Evolutionary conservation across 2,888 invertebrate genomes (phyloP), one percentile per base, ranked within the genome.

Genomic region (Rhabditophanes sp.): DNA sequence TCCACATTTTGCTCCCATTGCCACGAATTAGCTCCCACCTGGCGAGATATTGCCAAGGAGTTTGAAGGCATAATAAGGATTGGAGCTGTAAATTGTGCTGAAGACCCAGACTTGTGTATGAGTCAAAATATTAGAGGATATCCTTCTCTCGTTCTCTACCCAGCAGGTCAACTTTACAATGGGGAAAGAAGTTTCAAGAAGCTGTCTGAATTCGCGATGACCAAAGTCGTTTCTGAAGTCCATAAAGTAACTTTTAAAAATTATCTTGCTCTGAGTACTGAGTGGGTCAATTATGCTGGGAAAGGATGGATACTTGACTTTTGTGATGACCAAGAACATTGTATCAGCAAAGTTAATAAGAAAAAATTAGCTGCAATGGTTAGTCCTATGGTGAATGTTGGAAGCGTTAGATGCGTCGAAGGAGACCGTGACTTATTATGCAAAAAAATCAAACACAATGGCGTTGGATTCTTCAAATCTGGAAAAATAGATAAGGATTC

Each of bases 71-170:
- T 81, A 37, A 75, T 81, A 3, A 73, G 77, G 65, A 72, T 84
- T 33, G 83, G 77, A 21, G 82, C 82, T 20, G 80, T 84, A 0
- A 83, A 84, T 65, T 84, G 83, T 67, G 79, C 79, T 68, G 80
- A 82, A 64, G 79, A 82, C 59, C 79, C 78, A 70, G 70, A 73
- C 25, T 71, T 83, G 41, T 84, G 84, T 66, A 73, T 75, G 51
- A 74, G 77, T 55, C 73, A 81, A 67, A 75, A 76, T 42, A 78
- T 83, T 43, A 67, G 71, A 53, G 74, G 76, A 51, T 83, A 81
- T 66, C 83, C 83, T 0, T 75, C 79, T 0, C 69, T 83, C 12
- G 66, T 81, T 8, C 74, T 79, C 56, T 82, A 74, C 57, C 74
- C 75, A 18, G 62, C 67, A 56, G 75, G 74, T 59, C 62, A 63